Conservation (phyloP, 1,140 invertebrate genomes). For the Pemphigus obesinymphae region DNA sequence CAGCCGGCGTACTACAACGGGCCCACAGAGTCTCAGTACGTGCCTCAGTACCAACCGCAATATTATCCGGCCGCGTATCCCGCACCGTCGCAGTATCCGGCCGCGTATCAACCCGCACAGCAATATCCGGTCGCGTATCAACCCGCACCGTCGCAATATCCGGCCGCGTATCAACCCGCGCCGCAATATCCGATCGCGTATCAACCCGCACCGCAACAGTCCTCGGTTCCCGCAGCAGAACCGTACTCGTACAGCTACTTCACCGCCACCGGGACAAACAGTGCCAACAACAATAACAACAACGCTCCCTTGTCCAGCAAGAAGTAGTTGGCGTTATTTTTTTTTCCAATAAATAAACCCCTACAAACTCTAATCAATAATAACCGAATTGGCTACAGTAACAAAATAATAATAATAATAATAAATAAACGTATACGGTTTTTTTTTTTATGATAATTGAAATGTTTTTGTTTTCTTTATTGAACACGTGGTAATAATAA, state of each 20-base stretch:
- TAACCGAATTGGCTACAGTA: too few species aligned
- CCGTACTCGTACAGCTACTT: slow-evolving; percentile 33
- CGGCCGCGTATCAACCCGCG: not conserved
- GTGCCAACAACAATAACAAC: not conserved
- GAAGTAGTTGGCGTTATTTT: not conserved
- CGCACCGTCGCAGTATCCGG: not conserved
- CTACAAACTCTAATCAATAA: not conserved
- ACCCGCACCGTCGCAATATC: not conserved
- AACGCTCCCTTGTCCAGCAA: not conserved
- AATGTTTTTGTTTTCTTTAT: not conserved
- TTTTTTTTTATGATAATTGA: not conserved
- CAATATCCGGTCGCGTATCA: not conserved
- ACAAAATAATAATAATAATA: not conserved
- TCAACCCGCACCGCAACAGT: slow-evolving; percentile 4
- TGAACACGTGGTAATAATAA: not conserved
- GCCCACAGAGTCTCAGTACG: not conserved
- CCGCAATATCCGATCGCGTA: not conserved
- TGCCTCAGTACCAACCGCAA: not conserved
- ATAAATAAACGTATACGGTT: not conserved
- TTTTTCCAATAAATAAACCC: too few species aligned
- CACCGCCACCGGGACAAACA: not conserved
- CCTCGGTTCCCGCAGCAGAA: too few species aligned
- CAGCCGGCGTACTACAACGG: not conserved
- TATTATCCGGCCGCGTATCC: not conserved
- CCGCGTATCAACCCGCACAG: not conserved